A percentile compares a stretch with the other conserved stretches of the same genome.
Evolutionary conservation across 1,140 invertebrate species (phyloP).

Genomic region (Cheumatopsyche charites): DNA sequence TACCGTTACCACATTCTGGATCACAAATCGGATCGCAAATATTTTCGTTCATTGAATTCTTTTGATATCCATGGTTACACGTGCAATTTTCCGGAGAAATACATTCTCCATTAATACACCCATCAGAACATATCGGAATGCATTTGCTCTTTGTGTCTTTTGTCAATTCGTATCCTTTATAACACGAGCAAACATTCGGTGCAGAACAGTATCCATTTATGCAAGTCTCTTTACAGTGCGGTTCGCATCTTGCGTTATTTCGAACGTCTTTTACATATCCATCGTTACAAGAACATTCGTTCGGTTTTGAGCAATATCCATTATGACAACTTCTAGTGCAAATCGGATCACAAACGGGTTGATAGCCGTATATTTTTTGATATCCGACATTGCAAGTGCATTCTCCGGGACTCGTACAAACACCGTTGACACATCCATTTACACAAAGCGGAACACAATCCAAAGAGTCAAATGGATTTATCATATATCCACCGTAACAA

Average conservation of each 20-base stretch:
- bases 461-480: background rate
- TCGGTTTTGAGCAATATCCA: conserved; percentile 54
- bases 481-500: conserved; percentile 56
- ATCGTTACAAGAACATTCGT: conserved; percentile 28
- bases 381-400: background rate
- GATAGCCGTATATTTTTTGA: conserved; percentile 52
- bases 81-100: conserved; percentile 52
- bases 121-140: conserved; percentile 53
- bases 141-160: conserved; percentile 1
- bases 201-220: conserved; percentile 53
- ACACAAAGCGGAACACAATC: background rate
- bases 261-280: conserved; percentile 5
- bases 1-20: conserved; percentile 30
- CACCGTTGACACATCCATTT: background rate
- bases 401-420: background rate
- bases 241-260: conserved; percentile 61
- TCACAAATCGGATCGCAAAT: conserved; percentile 41
- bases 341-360: conserved; percentile 52
- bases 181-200: conserved; percentile 6
- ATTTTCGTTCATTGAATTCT: conserved; percentile 39
- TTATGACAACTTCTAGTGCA: conserved; percentile 55
- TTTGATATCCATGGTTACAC: conserved; percentile 52
- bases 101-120: conserved; percentile 55
- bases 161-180: conserved; percentile 47
- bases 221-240: conserved; percentile 51